Conservation (phyloP, 2,888 invertebrate species). For the Volucella zonaria region DNA sequence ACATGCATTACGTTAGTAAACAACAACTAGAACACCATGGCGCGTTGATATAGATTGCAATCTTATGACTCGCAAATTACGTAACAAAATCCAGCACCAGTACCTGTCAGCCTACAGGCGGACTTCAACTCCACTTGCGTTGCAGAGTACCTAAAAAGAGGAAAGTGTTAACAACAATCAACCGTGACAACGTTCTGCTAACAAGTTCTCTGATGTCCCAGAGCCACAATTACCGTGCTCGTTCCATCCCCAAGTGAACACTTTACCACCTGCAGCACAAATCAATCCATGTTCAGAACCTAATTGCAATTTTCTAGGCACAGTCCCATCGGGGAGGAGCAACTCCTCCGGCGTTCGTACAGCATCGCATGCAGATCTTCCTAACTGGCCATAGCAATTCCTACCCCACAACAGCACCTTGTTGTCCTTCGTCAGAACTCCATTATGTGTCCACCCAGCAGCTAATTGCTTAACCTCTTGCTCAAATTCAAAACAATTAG, state of each 20-base stretch:
- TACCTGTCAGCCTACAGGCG: slow-evolving; percentile 78
- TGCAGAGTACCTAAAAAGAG: slow-evolving; percentile 77
- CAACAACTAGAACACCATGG: slow-evolving; percentile 29
- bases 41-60: background rate
- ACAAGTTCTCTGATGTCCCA: slow-evolving; percentile 82
- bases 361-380: slow-evolving; percentile 81
- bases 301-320: slow-evolving; percentile 81
- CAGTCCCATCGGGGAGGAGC: slow-evolving; percentile 75
- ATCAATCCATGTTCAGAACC: slow-evolving; percentile 93
- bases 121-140: slow-evolving; percentile 77
- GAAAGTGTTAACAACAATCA: background rate
- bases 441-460: slow-evolving; percentile 91
- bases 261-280: slow-evolving; percentile 85
- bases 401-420: slow-evolving; percentile 90
- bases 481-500: slow-evolving; percentile 83
- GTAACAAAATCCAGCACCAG: slow-evolving; percentile 82
- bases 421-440: slow-evolving; percentile 86
- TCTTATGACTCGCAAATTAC: slow-evolving; percentile 77
- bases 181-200: slow-evolving; percentile 68
- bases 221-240: slow-evolving; percentile 94
- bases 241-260: slow-evolving; percentile 95
- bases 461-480: slow-evolving; percentile 84
- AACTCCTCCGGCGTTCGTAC: slow-evolving; percentile 78
- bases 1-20: slow-evolving; percentile 14
- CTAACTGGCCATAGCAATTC: slow-evolving; percentile 91